A percentile compares a stretch with the other conserved stretches of the same genome.
Conservation (phyloP, 2,113 vertebrate genomes). For the Perca flavescens region DNA sequence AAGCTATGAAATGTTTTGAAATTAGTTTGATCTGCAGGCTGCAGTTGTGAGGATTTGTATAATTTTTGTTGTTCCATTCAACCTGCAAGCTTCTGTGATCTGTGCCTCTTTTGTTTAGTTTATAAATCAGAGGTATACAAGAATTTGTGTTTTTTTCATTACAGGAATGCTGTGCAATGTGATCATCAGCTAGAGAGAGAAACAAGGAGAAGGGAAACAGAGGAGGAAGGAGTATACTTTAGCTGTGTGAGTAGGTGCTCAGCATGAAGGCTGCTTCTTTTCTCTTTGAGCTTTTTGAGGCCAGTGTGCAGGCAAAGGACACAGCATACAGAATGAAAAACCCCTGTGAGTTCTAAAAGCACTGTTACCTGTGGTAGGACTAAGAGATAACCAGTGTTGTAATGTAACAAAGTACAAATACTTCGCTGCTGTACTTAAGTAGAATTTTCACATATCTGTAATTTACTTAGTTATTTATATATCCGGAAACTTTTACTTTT, state of each 20-base stretch:
- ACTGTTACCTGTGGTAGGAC: neutral
- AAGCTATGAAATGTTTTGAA: slow-evolving; percentile 22
- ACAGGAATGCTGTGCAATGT: slow-evolving; percentile 22
- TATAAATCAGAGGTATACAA: slow-evolving; percentile 45
- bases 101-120: slow-evolving; percentile 16
- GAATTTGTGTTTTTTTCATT: slow-evolving; percentile 41
- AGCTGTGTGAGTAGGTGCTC: slow-evolving; percentile 58
- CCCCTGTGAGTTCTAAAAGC: slow-evolving; percentile 7
- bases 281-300: slow-evolving; percentile 50
- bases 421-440: no score
- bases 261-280: slow-evolving; percentile 56
- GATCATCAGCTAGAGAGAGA: slow-evolving; percentile 23
- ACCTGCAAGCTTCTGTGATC: slow-evolving; percentile 25
- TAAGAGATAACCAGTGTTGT: neutral
- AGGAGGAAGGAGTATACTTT: slow-evolving; percentile 25
- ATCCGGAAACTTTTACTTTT: no score
- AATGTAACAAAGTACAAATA: no score
- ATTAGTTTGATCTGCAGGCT: slow-evolving; percentile 20
- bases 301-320: slow-evolving; percentile 59
- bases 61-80: slow-evolving; percentile 9
- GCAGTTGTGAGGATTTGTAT: slow-evolving; percentile 10
- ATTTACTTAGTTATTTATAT: no score
- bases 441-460: no score
- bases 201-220: neutral
- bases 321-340: slow-evolving; percentile 41